phyloP scores from a whole-genome alignment of 2,797 vertebrate genomes.

The Malacoraja senta region DNA sequence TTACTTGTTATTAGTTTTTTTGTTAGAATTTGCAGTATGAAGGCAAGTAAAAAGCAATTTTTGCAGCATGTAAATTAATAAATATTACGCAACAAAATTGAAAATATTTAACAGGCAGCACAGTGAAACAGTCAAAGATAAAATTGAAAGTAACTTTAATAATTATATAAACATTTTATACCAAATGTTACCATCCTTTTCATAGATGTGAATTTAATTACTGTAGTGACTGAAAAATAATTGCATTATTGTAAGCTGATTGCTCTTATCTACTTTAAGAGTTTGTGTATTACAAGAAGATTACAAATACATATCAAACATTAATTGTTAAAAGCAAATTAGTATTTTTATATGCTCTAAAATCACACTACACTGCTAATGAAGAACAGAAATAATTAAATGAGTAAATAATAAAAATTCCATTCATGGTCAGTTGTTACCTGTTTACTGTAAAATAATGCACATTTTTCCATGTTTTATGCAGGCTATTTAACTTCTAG shows the following conservation, averaged over 20 bases:
- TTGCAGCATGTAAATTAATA: not conserved
- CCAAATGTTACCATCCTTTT: not conserved
- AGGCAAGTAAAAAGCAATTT: not conserved
- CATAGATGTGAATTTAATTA: slow-evolving; percentile 24
- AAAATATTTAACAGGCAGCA: not conserved
- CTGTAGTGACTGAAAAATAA: not conserved
- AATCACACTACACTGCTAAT: slow-evolving; percentile 12
- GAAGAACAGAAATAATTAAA: not conserved
- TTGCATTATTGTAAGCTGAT: slow-evolving; percentile 17
- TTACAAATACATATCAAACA: slow-evolving; percentile 5
- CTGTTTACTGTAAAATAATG: not conserved
- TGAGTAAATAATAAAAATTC: slow-evolving; percentile 4
- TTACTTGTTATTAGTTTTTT: slow-evolving; percentile 6
- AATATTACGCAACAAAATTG: not conserved
- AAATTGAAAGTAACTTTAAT: not conserved
- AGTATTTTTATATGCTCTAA: not conserved
- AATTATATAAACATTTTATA: not conserved
- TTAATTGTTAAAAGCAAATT: slow-evolving; percentile 28
- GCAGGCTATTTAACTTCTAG: not conserved
- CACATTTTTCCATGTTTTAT: not conserved
- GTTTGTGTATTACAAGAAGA: not conserved
- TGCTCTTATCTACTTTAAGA: slow-evolving; percentile 19
- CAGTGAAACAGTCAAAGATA: not conserved
- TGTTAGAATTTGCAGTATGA: not conserved
- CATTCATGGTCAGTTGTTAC: not conserved